These are phyloP conservation scores for Calameuta idolon DNA, from an alignment of 2,888 invertebrate species.

Conservation along the genomic window DNA sequence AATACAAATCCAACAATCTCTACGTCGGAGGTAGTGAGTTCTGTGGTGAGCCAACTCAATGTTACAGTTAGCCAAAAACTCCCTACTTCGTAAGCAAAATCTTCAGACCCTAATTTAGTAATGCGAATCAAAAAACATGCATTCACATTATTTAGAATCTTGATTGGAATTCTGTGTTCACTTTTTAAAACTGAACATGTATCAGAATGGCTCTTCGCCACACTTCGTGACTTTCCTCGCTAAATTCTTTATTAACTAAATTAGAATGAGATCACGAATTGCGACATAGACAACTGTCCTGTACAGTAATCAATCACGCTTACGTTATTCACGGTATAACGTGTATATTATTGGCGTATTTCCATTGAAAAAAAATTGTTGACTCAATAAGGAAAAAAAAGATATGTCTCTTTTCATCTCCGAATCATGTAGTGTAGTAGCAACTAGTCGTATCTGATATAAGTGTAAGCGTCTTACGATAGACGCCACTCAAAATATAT, in stretches of 20 bases:
- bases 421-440: neutral
- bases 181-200: neutral
- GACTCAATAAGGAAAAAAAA: constrained; percentile 2
- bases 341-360: neutral
- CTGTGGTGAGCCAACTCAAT: neutral
- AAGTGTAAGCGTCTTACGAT: neutral
- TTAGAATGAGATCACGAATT: constrained; percentile 19
- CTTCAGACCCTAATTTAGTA: neutral
- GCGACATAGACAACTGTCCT: neutral
- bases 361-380: neutral
- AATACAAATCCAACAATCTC: neutral
- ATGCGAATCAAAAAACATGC: neutral
- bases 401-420: constrained; percentile 1
- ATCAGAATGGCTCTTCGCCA: neutral
- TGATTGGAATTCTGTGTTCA: neutral
- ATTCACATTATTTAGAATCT: neutral
- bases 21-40: neutral
- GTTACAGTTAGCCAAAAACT: neutral
- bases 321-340: neutral
- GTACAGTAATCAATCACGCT: neutral
- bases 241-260: neutral
- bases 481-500: neutral
- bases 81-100: neutral
- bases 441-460: neutral
- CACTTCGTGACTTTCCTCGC: neutral